A percentile compares a stretch with the other conserved stretches of the same genome.
These are phyloP conservation scores for Dasyprocta punctata DNA, from an alignment of 2,113 vertebrate species.

Conservation along the genomic window DNA sequence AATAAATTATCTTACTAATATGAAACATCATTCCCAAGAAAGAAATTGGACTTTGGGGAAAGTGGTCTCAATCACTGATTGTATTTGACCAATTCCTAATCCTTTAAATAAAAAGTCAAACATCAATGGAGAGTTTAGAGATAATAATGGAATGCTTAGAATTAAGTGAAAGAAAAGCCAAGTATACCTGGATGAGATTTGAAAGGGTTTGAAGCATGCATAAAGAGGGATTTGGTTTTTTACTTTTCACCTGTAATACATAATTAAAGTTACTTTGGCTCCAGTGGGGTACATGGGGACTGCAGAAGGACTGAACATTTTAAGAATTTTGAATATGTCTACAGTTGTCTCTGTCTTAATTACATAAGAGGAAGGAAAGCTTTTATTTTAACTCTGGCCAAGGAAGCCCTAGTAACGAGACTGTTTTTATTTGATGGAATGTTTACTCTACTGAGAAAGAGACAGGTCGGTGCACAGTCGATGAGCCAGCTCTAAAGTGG, in stretches of 20 bases:
- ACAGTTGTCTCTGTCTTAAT: conserved; percentile 74
- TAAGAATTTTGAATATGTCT: conserved; percentile 73
- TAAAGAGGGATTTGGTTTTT: conserved; percentile 56
- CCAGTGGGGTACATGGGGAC: conserved; percentile 41
- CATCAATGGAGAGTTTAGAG: conserved; percentile 56
- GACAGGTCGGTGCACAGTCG: conserved; percentile 9
- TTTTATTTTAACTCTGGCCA: conserved; percentile 81
- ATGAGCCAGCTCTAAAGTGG: conserved; percentile 72
- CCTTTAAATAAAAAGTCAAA: conserved; percentile 67
- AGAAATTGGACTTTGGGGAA: not conserved
- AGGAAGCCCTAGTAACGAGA: conserved; percentile 75
- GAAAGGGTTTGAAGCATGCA: conserved; percentile 58
- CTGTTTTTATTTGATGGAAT: conserved; percentile 79
- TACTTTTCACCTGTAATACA: conserved; percentile 70
- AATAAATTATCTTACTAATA: conserved; percentile 10
- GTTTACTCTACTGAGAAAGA: conserved; percentile 78
- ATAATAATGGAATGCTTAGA: conserved; percentile 62
- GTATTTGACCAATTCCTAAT: conserved; percentile 50
- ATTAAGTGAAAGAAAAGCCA: conserved; percentile 72
- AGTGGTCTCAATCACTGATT: conserved; percentile 38
- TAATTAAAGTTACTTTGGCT: conserved; percentile 73
- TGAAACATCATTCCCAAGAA: not conserved
- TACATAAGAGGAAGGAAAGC: conserved; percentile 63
- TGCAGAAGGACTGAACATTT: conserved; percentile 59
- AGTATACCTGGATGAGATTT: conserved; percentile 53